Conservation (phyloP, 2,113 vertebrate species). For the Chascanopsetta lugubris region DNA sequence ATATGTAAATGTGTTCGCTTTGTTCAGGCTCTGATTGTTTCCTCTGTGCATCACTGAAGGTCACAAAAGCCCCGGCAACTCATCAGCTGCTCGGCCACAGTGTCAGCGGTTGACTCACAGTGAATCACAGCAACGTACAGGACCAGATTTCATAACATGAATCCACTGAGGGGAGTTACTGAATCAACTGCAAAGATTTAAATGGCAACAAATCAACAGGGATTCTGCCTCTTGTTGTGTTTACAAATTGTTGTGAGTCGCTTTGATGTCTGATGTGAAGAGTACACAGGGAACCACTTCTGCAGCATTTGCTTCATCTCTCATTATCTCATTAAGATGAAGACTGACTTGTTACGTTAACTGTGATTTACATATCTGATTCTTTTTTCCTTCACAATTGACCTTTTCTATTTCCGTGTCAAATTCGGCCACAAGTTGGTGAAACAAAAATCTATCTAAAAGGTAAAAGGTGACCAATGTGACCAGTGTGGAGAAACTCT, state of each 20-base stretch:
- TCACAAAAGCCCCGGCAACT: not conserved
- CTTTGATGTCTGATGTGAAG: not conserved
- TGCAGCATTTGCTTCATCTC: not conserved
- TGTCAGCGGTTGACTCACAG: not conserved
- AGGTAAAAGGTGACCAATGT: too few species aligned
- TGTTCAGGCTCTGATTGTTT: not conserved
- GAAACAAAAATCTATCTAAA: too few species aligned
- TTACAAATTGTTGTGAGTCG: not conserved
- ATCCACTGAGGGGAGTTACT: not conserved
- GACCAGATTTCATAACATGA: not conserved
- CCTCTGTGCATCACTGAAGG: not conserved
- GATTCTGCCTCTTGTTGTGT: not conserved
- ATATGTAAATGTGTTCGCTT: conserved; percentile 6
- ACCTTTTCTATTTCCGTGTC: too few species aligned
- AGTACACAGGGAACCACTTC: not conserved
- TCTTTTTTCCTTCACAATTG: too few species aligned
- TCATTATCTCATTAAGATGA: conserved; percentile 3
- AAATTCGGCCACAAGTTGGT: too few species aligned
- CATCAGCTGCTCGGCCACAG: not conserved
- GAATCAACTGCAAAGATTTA: not conserved
- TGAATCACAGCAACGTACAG: not conserved
- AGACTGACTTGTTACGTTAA: conserved; percentile 9
- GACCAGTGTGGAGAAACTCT: conserved; percentile 16
- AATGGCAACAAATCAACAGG: too few species aligned
- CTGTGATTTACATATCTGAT: too few species aligned